Evolutionary conservation across 30 jellyfish, hydroid and myxozoan species (phyloP).

Genomic region (Mastigias papua): DNA sequence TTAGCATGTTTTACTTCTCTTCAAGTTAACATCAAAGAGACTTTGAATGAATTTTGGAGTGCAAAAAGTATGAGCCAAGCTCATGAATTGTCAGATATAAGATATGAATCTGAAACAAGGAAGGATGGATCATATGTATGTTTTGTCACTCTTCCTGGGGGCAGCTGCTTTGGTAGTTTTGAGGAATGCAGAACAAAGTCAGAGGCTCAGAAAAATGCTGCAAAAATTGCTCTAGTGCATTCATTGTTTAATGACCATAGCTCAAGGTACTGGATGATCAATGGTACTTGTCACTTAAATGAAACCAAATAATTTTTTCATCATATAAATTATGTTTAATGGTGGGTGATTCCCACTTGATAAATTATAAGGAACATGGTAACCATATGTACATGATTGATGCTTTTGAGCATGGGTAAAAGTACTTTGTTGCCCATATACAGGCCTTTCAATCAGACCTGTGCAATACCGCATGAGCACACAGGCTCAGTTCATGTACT

Average conservation of each 20-base stretch:
- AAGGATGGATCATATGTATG: slow-evolving; percentile 67
- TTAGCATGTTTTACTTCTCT: slow-evolving; percentile 10
- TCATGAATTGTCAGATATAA: slow-evolving; percentile 1
- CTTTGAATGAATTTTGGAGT: slow-evolving; percentile 72
- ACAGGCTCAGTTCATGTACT: no score
- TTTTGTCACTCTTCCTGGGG: slow-evolving; percentile 79
- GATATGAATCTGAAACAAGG: slow-evolving; percentile 52
- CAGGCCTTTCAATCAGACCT: no score
- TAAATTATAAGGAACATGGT: no score
- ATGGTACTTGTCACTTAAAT: not conserved
- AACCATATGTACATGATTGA: no score
- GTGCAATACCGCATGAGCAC: no score
- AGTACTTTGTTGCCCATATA: no score
- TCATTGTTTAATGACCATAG: slow-evolving; percentile 80
- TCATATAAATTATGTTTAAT: no score
- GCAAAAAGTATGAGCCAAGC: slow-evolving; percentile 12
- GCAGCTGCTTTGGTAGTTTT: slow-evolving; percentile 84
- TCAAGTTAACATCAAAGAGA: slow-evolving; percentile 72
- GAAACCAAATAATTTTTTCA: no score
- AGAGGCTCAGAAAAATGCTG: slow-evolving; percentile 82
- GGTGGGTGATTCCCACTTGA: no score
- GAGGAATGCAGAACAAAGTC: slow-evolving; percentile 72
- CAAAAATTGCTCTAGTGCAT: slow-evolving; percentile 79
- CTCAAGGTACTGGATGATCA: slow-evolving; percentile 49
- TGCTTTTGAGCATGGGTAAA: no score